Evolutionary conservation across 23 tunicate genomes (phyloP), one percentile per base, ranked within the genome.

Genomic region (Styela plicata): DNA sequence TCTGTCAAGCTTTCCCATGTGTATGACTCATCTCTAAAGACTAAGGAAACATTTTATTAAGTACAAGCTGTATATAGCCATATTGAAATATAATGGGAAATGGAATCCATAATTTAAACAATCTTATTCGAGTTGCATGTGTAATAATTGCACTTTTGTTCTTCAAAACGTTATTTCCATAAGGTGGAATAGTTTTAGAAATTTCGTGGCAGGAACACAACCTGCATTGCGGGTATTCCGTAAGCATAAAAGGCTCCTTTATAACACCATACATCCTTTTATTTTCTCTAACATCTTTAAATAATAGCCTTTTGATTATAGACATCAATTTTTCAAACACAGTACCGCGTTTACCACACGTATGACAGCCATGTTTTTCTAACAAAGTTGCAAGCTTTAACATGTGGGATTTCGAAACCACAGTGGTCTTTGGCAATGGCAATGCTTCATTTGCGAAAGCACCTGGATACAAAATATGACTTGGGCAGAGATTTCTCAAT

Each of bases 391-490:
- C 88, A 27, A 91, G 70, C 62, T 71, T 62, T 1, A 53, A 25
- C 70, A 62, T 64, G 52, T 83, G 84, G 5, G 74, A 63, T 24
- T 79, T 63, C 1, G 85, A 76, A 2, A 84, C 94, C 29, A 52
- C 73, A 16, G 44, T 52, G 16, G 63, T 28, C 5, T 70, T 66
- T 2, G 74, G 33, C 24, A 91, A 34, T 19, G 68, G 63, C 5
- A 91, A 44, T 7, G 63, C 69, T 73, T 86, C 78, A 36, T 63
- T 63, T 2, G 97, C 90, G 70, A 67, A 91, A 24, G 97, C 87
- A 24, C 97, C 97, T 44, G 87, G 87, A 35, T 83, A 80, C 75
- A 91, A 83, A n/a, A 91, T 36, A 79, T 86, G 87, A 66, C 97
- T 91, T 1, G 97, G 90, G 16, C 89, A 70, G 68, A 83, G 66